Conservation (phyloP, 1,140 invertebrate species). For the Drosophila rufa region DNA sequence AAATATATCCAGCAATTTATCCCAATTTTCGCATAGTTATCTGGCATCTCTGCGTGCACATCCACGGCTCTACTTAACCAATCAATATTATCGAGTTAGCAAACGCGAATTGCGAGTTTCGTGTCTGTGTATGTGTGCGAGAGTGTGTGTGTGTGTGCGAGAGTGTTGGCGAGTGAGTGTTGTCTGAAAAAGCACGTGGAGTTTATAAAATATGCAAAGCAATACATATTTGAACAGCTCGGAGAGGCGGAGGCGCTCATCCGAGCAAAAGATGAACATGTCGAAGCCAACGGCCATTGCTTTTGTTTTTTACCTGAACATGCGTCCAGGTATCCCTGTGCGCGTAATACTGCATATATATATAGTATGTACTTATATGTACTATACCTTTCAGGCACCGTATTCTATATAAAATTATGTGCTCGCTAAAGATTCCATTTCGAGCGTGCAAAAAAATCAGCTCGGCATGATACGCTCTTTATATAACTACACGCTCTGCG, state of each 20-base stretch:
- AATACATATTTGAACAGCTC: constrained; percentile 73
- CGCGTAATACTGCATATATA: constrained; percentile 17
- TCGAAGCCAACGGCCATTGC: constrained; percentile 45
- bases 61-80: constrained; percentile 32
- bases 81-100: constrained; percentile 74
- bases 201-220: constrained; percentile 74
- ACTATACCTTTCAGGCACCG: background rate
- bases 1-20: background rate
- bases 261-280: constrained; percentile 51
- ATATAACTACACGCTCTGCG: background rate
- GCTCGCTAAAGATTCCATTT: constrained; percentile 18
- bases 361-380: background rate
- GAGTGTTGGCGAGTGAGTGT: constrained; percentile 14
- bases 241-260: constrained; percentile 34
- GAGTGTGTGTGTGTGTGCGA: background rate
- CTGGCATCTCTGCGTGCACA: background rate
- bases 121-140: background rate
- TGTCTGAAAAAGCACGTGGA: constrained; percentile 72
- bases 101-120: constrained; percentile 28
- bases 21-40: background rate
- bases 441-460: background rate
- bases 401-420: constrained; percentile 41
- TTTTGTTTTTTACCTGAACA: constrained; percentile 43
- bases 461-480: constrained; percentile 9
- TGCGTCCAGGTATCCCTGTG: constrained; percentile 4